Evolutionary conservation across 2,888 invertebrate genomes (phyloP).

Genomic region (Drosophila prolongata): DNA sequence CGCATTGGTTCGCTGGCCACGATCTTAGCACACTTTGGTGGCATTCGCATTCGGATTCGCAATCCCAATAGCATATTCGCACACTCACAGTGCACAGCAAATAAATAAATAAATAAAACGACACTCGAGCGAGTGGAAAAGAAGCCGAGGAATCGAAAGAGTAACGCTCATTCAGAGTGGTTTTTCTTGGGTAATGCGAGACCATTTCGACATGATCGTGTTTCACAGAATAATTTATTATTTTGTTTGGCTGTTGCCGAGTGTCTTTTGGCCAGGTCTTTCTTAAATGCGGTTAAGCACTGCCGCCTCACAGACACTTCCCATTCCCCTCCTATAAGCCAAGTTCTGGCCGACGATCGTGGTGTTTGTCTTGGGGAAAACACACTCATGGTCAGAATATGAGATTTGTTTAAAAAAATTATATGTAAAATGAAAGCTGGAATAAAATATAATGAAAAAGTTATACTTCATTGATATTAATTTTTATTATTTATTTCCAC

Average conservation of each 20-base stretch:
- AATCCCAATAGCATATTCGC: conserved; percentile 16
- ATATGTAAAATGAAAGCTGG: too few species aligned
- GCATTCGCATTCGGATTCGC: conserved; percentile 29
- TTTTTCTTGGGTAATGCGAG: conserved; percentile 69
- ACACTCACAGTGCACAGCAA: conserved; percentile 2
- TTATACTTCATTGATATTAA: too few species aligned
- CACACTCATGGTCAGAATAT: background rate
- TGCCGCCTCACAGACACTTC: conserved; percentile 42
- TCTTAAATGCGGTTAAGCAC: conserved; percentile 75
- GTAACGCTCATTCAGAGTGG: conserved; percentile 50
- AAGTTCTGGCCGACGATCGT: conserved; percentile 25
- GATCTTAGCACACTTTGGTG: conserved; percentile 50
- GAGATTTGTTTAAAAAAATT: too few species aligned
- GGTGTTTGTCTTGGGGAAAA: conserved; percentile 1
- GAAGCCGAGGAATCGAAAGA: conserved; percentile 14
- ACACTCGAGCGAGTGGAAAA: background rate
- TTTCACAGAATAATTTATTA: conserved; percentile 66
- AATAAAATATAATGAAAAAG: too few species aligned
- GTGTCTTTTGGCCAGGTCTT: conserved; percentile 47
- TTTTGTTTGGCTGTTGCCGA: conserved; percentile 54
- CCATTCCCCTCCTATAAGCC: conserved; percentile 6
- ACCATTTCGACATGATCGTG: conserved; percentile 70
- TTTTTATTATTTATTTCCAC: too few species aligned
- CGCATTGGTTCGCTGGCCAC: conserved; percentile 69
- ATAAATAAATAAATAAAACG: conserved; percentile 10